phyloP scores from a whole-genome alignment of 2,888 invertebrate species.

The Aproaerema taeniolella region DNA sequence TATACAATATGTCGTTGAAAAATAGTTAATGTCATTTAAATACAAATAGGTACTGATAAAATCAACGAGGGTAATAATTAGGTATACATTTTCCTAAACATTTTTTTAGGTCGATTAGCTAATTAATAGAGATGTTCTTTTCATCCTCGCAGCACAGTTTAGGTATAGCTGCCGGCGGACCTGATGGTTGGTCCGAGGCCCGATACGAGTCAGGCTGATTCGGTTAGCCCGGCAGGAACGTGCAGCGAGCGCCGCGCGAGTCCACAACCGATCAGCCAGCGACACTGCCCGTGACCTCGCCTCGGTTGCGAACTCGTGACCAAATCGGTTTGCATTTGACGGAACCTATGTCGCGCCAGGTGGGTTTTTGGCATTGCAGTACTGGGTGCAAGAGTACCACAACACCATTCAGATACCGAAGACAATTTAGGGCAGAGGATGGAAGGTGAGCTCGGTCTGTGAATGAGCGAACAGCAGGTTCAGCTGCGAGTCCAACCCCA shows the following conservation, averaged over 20 bases:
- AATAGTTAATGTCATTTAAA: too few species aligned
- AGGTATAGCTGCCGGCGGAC: too few species aligned
- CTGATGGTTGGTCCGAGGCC: too few species aligned
- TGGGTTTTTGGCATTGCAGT: slow-evolving; percentile 53
- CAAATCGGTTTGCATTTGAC: slow-evolving; percentile 61
- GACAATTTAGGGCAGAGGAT: slow-evolving; percentile 68
- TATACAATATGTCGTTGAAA: slow-evolving; percentile 2
- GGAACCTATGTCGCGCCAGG: slow-evolving; percentile 65
- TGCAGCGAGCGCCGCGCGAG: slow-evolving; percentile 26
- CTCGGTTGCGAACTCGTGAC: slow-evolving; percentile 56
- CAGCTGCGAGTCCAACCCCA: slow-evolving; percentile 82
- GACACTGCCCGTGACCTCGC: slow-evolving; percentile 27
- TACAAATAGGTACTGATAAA: too few species aligned
- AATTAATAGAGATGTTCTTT: neutral
- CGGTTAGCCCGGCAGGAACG: too few species aligned
- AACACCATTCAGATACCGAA: slow-evolving; percentile 50
- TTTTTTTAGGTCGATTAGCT: too few species aligned
- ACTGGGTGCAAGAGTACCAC: slow-evolving; percentile 38
- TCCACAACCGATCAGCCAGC: slow-evolving; percentile 40
- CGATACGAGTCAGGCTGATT: too few species aligned
- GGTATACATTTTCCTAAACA: slow-evolving; percentile 19
- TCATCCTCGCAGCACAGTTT: neutral
- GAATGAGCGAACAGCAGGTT: slow-evolving; percentile 81
- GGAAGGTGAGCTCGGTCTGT: slow-evolving; percentile 80
- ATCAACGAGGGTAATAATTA: slow-evolving; percentile 4